Base-by-base conservation (phyloP, 2,797 vertebrate genomes). In the Lycodopsis pacificus region DNA sequence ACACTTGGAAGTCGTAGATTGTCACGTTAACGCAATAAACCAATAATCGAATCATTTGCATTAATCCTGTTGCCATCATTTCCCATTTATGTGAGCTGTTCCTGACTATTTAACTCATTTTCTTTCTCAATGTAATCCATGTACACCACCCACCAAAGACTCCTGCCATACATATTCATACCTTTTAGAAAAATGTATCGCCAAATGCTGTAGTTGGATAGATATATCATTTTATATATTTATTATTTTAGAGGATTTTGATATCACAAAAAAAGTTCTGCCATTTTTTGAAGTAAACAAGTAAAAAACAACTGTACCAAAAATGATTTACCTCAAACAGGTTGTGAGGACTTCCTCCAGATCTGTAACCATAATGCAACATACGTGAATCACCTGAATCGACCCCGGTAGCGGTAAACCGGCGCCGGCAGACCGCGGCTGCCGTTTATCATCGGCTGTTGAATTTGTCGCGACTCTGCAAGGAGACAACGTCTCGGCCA, bases 401-500 rank as follows among this genome's bases (percentile, higher is more conserved):
- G 56, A 76, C 49, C 65, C 51, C 5, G 11, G 51, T 57, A 17
- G 72, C 48, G 46, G 68, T 32, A 34, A 59, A 67, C 44, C 72
- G 46, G 11, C 30, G 30, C 30, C 30, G 2, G 1, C 51, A 73
- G 71, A 83, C 49, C n/a, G 32, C 8, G 1, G 42, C 73, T 58
- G 77, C 67, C 49, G 20, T 78, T 80, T 49, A 70, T 38, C 64
- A 30, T 46, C 13, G n/a, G 62, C 76, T 77, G 82, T 80, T 17
- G 62, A 86, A 88, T 82, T 70, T 82, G 36, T 42, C 27, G 27
- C 27, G 27, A 27, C 65, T 48, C 48, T 73, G 86, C 59, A 13
- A 76, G 48, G 51, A 58, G 32, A 46, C 1, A 34, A 19, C 0
- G 25, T 73, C 73, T 79, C 77, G 20, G 59, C 66, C 79, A 49